These are phyloP conservation scores for Drosophila maculinotata DNA, from an alignment of 2,888 invertebrate species.

Conservation along the genomic window DNA sequence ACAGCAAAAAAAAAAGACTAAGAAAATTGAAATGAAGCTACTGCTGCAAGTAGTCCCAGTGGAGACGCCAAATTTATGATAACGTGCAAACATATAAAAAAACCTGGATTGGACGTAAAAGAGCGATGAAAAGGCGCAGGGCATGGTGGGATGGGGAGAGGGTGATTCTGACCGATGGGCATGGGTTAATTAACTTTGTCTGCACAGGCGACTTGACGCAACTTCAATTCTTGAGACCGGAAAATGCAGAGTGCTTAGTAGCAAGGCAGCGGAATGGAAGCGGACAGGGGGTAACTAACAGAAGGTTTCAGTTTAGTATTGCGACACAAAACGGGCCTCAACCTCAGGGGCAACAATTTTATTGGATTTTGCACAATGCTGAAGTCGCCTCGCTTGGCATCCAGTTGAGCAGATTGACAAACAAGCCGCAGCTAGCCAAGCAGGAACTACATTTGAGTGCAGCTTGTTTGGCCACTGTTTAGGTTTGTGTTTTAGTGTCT, in stretches of 20 bases:
- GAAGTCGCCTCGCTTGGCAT: conserved; percentile 55
- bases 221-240: conserved; percentile 56
- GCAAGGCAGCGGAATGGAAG: conserved; percentile 2
- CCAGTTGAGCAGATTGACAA: conserved; percentile 79
- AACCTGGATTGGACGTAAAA: conserved; percentile 20
- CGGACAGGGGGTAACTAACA: background rate
- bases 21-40: conserved; percentile 74
- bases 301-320: conserved; percentile 11
- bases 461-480: conserved; percentile 36
- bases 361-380: conserved; percentile 71
- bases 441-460: conserved; percentile 72
- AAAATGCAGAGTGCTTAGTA: conserved; percentile 57
- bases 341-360: conserved; percentile 59
- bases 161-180: conserved; percentile 29
- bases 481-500: conserved; percentile 10
- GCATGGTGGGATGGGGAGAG: background rate
- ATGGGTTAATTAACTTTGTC: conserved; percentile 61
- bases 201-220: conserved; percentile 43
- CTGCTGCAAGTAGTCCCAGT: conserved; percentile 29
- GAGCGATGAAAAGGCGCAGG: background rate
- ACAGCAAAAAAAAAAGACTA: conserved; percentile 32
- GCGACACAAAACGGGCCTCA: conserved; percentile 37
- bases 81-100: conserved; percentile 64
- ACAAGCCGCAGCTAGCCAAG: conserved; percentile 77
- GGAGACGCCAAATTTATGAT: conserved; percentile 66